These are phyloP conservation scores for Xylocopa sonorina DNA, from an alignment of 1,140 invertebrate species.

Conservation along the genomic window DNA sequence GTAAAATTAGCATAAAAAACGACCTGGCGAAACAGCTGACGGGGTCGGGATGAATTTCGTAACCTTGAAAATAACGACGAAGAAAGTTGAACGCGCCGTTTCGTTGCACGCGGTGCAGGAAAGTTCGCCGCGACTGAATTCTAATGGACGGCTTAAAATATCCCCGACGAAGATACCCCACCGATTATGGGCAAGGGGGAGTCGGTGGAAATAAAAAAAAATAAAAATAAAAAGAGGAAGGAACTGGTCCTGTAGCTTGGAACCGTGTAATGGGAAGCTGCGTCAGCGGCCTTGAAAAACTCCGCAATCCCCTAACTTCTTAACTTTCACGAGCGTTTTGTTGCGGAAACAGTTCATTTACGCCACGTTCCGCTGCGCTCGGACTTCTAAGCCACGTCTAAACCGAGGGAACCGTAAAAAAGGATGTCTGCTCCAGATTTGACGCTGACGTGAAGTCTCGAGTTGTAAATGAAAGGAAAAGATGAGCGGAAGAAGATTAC, in stretches of 20 bases:
- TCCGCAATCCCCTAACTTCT: slow-evolving; percentile 59
- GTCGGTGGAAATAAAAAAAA: slow-evolving; percentile 30
- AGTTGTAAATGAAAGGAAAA: too few species aligned
- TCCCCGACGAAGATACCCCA: slow-evolving; percentile 11
- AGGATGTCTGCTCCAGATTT: not conserved
- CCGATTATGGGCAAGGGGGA: not conserved
- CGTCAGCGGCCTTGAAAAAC: slow-evolving; percentile 61
- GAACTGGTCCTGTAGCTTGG: slow-evolving; percentile 12
- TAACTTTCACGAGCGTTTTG: slow-evolving; percentile 59
- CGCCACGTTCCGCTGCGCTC: slow-evolving; percentile 17
- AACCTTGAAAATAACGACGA: slow-evolving; percentile 20
- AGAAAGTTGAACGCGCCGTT: not conserved
- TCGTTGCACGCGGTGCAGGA: not conserved
- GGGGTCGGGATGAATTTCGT: not conserved
- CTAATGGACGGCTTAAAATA: slow-evolving; percentile 39
- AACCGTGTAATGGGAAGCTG: not conserved
- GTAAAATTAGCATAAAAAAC: not conserved
- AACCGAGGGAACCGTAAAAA: not conserved
- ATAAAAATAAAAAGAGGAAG: too few species aligned
- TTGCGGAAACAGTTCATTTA: slow-evolving; percentile 58
- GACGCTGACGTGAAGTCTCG: not conserved
- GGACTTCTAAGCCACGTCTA: slow-evolving; percentile 18
- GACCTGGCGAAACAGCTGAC: not conserved
- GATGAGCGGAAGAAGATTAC: too few species aligned
- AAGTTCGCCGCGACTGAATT: slow-evolving; percentile 22